A percentile compares a stretch with the other conserved stretches of the same genome.
Evolutionary conservation across 2,888 invertebrate genomes (phyloP).

Genomic region (Bembecia ichneumoniformis): DNA sequence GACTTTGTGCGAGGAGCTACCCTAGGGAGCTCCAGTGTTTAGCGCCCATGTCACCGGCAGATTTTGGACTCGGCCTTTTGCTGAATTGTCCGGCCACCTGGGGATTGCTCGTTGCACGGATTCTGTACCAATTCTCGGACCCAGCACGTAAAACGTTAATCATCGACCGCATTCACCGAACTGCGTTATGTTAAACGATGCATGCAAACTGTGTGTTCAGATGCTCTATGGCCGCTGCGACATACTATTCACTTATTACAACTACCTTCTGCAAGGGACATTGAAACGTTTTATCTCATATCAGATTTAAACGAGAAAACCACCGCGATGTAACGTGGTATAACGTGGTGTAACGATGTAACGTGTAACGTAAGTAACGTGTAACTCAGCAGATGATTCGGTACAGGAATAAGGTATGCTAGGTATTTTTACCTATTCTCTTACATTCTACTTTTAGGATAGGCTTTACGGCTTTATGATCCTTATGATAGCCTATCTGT

Average conservation of each 20-base stretch:
- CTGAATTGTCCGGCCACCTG: constrained; percentile 38
- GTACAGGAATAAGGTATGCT: no score
- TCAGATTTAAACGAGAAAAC: no score
- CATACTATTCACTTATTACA: neutral
- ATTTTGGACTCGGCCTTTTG: constrained; percentile 50
- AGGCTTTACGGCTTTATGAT: no score
- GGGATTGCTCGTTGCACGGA: constrained; percentile 28
- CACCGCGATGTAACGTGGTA: no score
- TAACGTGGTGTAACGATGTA: no score
- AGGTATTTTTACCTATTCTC: no score
- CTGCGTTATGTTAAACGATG: constrained; percentile 17
- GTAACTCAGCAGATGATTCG: no score
- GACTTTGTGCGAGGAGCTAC: constrained; percentile 47
- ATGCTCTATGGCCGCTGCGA: neutral
- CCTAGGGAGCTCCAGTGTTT: constrained; percentile 51
- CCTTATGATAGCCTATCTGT: no score
- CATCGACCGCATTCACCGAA: constrained; percentile 22
- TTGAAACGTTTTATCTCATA: no score
- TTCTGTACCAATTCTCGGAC: constrained; percentile 16
- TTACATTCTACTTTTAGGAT: no score
- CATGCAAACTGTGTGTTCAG: neutral
- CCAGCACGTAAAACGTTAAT: constrained; percentile 16
- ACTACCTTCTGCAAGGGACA: no score
- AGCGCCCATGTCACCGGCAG: constrained; percentile 22
- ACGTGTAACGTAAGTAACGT: no score